Base-by-base conservation (phyloP, 1,140 invertebrate species). In the Copidosoma floridanum region DNA sequence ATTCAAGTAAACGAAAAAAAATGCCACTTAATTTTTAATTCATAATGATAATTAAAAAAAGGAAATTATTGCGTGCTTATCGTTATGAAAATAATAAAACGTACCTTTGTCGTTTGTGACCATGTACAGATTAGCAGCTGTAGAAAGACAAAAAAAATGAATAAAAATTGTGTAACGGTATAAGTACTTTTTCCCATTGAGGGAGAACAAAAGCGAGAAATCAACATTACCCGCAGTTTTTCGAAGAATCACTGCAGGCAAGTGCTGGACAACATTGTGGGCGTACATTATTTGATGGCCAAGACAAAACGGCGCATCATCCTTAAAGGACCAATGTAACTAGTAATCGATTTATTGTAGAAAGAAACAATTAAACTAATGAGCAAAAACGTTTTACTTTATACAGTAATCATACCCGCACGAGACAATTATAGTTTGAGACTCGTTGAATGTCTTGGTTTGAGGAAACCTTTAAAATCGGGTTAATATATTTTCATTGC, bases 271-370 rank as follows among this genome's bases (percentile, higher is more conserved):
- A 32, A 16, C 14, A 38, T 55, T 62, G 59, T 23, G 47, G 44
- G 16, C 37, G 53, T 51, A 52, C 40, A 35, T 47, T 38, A 52
- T 44, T 60, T 57, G 56, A 57, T 68, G 65, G 51, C 53, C 56
- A 59, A 59, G 52, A 27, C n/a, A n/a, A 63, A 62, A 57, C 16
- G 57, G 63, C 57, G 64, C 72, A 69, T 69, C 70, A 68, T 71
- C 70, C 65, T 70, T 72, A 72, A 71, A 69, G 74, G 74, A 76
- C 74, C 74, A 76, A 76, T 76, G 68, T 73, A 74, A 72, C 68
- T 73, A 73, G 66, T 68, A 68, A 73, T 64, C 57, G 67, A 68
- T 71, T 71, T 68, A 67, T 63, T 60, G 43, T 68, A 71, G 63
- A 60, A 41, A 50, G 50, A 52, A 54, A 54, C 12, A 56, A 43